These are phyloP conservation scores for Chaetura pelagica DNA, from an alignment of 2,113 vertebrate species.

Conservation along the genomic window DNA sequence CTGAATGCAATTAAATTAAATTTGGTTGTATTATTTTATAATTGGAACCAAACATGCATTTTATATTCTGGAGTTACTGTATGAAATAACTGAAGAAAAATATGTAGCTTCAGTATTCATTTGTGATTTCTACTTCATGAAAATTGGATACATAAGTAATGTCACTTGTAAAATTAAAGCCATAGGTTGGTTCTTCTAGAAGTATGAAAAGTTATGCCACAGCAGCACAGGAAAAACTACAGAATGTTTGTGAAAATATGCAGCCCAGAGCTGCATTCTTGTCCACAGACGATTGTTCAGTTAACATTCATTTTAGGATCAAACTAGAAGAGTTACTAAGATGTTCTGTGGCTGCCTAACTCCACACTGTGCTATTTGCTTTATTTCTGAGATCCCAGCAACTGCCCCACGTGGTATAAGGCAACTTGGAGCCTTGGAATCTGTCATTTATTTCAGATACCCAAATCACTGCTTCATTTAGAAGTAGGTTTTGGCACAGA, in stretches of 20 bases:
- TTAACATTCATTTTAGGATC: background rate
- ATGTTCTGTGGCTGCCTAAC: background rate
- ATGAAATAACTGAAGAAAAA: background rate
- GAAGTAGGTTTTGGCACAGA: conserved; percentile 29
- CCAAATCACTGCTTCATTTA: background rate
- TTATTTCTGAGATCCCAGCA: background rate
- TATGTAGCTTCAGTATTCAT: background rate
- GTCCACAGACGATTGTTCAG: background rate
- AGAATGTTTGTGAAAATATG: background rate
- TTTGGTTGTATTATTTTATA: background rate
- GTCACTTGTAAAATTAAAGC: background rate
- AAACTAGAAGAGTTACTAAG: background rate
- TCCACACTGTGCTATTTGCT: background rate
- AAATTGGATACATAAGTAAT: background rate
- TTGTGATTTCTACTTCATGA: background rate
- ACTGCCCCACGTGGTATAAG: background rate
- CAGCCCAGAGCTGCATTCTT: background rate
- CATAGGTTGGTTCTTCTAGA: background rate
- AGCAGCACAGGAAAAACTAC: background rate
- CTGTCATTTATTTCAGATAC: conserved; percentile 33
- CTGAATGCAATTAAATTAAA: background rate
- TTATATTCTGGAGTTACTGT: background rate
- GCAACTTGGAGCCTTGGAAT: background rate
- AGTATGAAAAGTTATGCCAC: background rate
- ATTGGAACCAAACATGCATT: background rate